phyloP scores from a whole-genome alignment of 2,113 vertebrate genomes.

The Leuciscus idus region DNA sequence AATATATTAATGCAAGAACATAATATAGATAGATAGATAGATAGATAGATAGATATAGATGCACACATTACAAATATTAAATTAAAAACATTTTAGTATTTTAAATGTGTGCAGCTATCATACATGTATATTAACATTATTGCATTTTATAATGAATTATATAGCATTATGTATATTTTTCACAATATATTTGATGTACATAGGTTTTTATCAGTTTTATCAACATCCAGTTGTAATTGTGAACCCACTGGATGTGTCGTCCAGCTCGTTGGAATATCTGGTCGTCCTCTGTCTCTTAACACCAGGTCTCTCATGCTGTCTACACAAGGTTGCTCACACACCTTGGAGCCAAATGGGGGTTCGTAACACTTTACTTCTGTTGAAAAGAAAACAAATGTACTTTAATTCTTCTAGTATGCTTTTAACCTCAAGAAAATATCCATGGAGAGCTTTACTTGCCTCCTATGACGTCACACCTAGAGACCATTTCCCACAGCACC shows the following conservation, averaged over 20 bases:
- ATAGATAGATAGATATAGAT: too few relatives aligned
- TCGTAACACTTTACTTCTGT: constrained; percentile 86
- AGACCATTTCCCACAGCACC: constrained; percentile 90
- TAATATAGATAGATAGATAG: too few relatives aligned
- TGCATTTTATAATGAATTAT: too few relatives aligned
- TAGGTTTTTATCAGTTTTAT: background rate
- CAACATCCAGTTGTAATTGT: background rate
- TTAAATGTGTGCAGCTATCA: too few relatives aligned
- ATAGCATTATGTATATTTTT: too few relatives aligned
- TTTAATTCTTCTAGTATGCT: background rate
- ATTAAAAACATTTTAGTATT: too few relatives aligned
- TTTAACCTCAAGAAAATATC: background rate
- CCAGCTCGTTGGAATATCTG: constrained; percentile 84
- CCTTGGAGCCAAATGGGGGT: constrained; percentile 85
- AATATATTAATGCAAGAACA: too few relatives aligned
- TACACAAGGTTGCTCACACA: constrained; percentile 88
- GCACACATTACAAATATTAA: too few relatives aligned
- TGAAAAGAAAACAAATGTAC: constrained; percentile 1
- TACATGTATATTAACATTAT: too few relatives aligned
- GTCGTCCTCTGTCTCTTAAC: constrained; percentile 84
- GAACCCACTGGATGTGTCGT: constrained; percentile 80
- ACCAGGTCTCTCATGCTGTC: constrained; percentile 91
- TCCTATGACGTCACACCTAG: constrained; percentile 83
- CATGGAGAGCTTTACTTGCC: constrained; percentile 68
- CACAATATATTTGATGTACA: background rate